phyloP scores from a whole-genome alignment of 2,113 vertebrate genomes.

The Campylorhamphus procurvoides region DNA sequence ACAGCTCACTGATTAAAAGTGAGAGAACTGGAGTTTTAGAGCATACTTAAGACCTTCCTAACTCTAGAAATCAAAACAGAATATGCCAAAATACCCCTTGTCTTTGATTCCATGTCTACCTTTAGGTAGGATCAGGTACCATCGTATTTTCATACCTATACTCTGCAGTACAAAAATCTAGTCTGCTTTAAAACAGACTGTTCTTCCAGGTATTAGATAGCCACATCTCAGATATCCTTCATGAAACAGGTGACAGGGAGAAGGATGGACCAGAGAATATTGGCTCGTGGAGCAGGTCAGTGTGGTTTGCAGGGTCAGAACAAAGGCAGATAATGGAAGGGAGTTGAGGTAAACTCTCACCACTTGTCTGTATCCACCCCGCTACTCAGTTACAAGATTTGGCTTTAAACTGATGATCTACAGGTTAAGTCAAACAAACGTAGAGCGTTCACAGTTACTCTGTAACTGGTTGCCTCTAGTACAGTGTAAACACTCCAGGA shows the following conservation, averaged over 20 bases:
- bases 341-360: background rate
- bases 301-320: background rate
- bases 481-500: background rate
- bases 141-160: background rate
- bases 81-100: background rate
- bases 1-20: background rate
- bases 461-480: background rate
- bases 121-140: background rate
- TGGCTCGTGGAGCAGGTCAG: background rate
- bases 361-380: background rate
- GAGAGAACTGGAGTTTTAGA: background rate
- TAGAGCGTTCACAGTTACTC: background rate
- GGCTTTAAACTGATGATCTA: background rate
- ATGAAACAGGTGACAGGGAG: background rate
- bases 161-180: background rate
- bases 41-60: background rate
- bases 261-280: background rate
- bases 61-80: background rate
- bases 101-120: background rate
- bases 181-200: background rate
- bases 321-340: background rate
- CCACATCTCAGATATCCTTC: background rate
- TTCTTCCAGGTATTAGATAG: background rate
- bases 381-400: background rate
- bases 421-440: background rate